These are phyloP conservation scores for Notoglanidium macrostoma DNA, from an alignment of 2,797 vertebrate genomes.

Conservation along the genomic window DNA sequence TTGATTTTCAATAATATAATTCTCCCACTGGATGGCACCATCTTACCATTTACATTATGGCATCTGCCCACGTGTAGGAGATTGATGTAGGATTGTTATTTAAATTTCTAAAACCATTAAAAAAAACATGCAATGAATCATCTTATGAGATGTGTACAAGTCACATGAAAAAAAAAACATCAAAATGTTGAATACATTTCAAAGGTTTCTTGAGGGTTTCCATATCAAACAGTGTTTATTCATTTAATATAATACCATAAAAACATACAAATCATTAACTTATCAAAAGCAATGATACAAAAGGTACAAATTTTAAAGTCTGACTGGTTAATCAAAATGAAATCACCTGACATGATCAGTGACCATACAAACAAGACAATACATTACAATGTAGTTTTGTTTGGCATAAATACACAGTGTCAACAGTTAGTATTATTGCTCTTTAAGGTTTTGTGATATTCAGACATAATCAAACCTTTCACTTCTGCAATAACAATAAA, in stretches of 20 bases:
- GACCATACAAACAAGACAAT: conserved; percentile 14
- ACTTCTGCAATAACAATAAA: conserved; percentile 13
- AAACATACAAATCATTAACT: neutral
- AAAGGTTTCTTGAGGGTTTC: neutral
- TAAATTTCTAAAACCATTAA: neutral
- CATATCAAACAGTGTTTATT: conserved; percentile 32
- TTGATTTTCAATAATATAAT: neutral
- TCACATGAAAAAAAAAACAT: neutral
- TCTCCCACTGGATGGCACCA: conserved; percentile 5
- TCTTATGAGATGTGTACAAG: neutral
- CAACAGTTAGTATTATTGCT: conserved; percentile 15
- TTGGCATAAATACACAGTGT: conserved; percentile 36
- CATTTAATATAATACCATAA: neutral
- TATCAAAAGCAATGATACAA: conserved; percentile 25
- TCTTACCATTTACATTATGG: neutral
- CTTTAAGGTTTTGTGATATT: conserved; percentile 18
- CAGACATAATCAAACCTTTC: conserved; percentile 26
- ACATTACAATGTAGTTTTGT: neutral
- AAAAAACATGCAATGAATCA: neutral
- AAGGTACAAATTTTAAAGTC: neutral
- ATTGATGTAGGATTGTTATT: neutral
- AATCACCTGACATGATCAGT: conserved; percentile 18
- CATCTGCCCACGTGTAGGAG: neutral
- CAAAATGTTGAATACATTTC: neutral
- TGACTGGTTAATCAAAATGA: neutral